phyloP scores from a whole-genome alignment of 2,113 vertebrate genomes.

The Dicentrarchus labrax region DNA sequence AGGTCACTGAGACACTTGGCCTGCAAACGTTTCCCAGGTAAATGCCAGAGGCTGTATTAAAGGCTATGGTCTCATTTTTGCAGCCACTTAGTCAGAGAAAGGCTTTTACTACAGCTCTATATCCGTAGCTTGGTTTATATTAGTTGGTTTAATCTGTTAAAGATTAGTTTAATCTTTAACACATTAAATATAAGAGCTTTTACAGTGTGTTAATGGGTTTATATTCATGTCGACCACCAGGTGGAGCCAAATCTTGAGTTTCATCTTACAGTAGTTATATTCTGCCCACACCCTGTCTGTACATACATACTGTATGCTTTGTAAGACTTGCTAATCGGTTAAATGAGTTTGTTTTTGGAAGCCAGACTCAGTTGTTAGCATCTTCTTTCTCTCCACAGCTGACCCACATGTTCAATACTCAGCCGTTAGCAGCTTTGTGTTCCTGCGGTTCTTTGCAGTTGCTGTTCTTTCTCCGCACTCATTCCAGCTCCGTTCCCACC shows the following conservation, averaged over 20 bases:
- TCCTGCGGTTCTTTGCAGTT: constrained; percentile 98
- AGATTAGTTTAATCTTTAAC: not conserved
- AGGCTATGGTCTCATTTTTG: not conserved
- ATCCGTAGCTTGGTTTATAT: not conserved
- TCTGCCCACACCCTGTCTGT: too few species aligned
- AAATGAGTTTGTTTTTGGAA: not conserved
- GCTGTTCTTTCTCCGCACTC: constrained; percentile 96
- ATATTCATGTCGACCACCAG: too few species aligned
- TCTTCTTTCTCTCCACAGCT: constrained; percentile 81
- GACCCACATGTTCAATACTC: constrained; percentile 98
- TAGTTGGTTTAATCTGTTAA: not conserved
- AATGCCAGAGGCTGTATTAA: constrained; percentile 53
- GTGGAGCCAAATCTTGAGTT: too few species aligned
- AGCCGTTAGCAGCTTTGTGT: constrained; percentile 99
- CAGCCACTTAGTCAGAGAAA: not conserved
- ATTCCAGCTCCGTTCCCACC: constrained; percentile 96
- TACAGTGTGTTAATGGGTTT: not conserved
- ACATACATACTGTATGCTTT: not conserved
- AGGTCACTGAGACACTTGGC: constrained; percentile 94
- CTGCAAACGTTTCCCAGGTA: constrained; percentile 94
- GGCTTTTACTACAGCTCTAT: not conserved
- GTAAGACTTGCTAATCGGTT: not conserved
- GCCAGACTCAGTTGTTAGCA: not conserved
- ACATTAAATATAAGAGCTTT: not conserved
- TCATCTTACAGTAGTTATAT: too few species aligned